These are phyloP conservation scores for Nomada ferruginata DNA, from an alignment of 2,888 invertebrate genomes.

Conservation along the genomic window DNA sequence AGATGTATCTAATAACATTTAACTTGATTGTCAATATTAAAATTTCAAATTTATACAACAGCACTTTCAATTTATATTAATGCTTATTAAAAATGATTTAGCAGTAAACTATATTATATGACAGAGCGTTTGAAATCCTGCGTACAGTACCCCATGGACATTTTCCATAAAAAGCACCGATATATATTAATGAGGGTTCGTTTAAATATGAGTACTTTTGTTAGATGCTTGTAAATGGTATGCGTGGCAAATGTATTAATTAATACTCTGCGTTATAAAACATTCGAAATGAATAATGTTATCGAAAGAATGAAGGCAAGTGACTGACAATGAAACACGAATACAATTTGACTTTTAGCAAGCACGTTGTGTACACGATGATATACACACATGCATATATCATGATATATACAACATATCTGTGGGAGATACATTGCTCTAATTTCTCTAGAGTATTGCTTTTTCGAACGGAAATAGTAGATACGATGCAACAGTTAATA, in stretches of 20 bases:
- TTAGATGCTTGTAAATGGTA: neutral
- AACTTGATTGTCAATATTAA: neutral
- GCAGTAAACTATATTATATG: neutral
- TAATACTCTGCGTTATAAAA: neutral
- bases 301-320: neutral
- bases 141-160: neutral
- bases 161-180: too few relatives aligned
- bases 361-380: neutral
- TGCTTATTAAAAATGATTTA: too few relatives aligned
- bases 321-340: neutral
- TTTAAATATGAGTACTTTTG: neutral
- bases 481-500: neutral
- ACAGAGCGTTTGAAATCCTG: neutral
- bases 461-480: neutral
- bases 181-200: neutral
- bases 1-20: neutral
- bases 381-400: neutral
- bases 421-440: neutral
- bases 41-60: neutral
- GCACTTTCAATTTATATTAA: neutral
- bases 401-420: neutral
- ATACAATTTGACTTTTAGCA: constrained; percentile 23
- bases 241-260: neutral
- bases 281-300: neutral
- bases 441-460: constrained; percentile 35